Evolutionary conservation across 1,140 invertebrate species (phyloP), one percentile per base, ranked within the genome.

Genomic region (Drosophila ficusphila): DNA sequence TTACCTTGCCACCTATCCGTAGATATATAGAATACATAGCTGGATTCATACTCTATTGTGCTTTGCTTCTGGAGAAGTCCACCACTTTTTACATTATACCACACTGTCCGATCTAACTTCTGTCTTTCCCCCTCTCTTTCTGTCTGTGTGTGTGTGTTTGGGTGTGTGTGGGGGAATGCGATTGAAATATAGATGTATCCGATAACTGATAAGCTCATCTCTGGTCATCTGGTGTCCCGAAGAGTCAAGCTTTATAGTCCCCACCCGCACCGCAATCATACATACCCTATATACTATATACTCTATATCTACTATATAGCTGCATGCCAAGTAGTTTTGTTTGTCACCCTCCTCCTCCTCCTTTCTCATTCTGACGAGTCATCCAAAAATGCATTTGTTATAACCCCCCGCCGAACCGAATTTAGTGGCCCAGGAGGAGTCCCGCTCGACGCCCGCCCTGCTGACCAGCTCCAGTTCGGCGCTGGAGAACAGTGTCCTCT

Each of bases 361-460:
- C n/a, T n/a, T n/a, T n/a, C 19, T 33, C 64, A 68, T 52, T 46
- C 25, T 19, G 52, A 56, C 16, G 12, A 64, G 52, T 65, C 61
- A 65, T 65, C 52, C 51, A 53, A 64, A 64, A 54, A 71, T 71
- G 36, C 53, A 51, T 49, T 47, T 71, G 61, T 41, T 68, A n/a
- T n/a, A 67, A 67, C 68, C 42, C 53, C 38, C 41, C 62, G 54
- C 62, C 49, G 56, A 73, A 48, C 69, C 41, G 14, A 11, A 54
- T 76, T 51, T 71, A 91, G 89, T 91, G 60, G 90, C 89, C 54
- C 94, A 95, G 92, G 96, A 97, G 86, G 96, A 97, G 92, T 96
- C 96, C 73, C 96, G 97, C 82, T 97, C 96, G 41, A 97, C 96
- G 57, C 96, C 95, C 46, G 95, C 95, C 16, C 91, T 96, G 76